Base-by-base conservation (phyloP, 2,888 invertebrate genomes). In the Drosophila falleni region DNA sequence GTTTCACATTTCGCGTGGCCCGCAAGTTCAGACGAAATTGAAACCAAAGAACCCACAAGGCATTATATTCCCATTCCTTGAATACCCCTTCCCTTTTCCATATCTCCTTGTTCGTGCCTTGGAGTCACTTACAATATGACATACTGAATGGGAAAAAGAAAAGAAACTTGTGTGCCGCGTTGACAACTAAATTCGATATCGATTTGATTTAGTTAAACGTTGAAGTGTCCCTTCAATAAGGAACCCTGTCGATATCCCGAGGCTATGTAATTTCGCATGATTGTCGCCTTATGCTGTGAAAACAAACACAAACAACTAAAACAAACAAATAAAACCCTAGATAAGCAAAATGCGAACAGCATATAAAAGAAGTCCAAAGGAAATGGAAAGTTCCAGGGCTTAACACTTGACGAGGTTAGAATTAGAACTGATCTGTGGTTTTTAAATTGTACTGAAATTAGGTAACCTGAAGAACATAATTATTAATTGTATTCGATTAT, bases 141-240 rank as follows among this genome's bases (percentile, higher is more conserved):
- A 87, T 80, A 74, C 76, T 70, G 77, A 74, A 13, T 35, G 35
- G 13, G 13, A 13, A 13, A 13, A 35, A n/a, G 13, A 37, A n/a
- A 19, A 71, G 78, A 77, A 79, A 79, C 73, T 85, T 85, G 49
- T 75, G 65, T 67, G 53, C 55, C 61, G 74, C 73, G 83, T 72
- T 86, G 85, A 86, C 85, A 89, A 87, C 87, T 86, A 84, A 87
- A 86, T 86, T 86, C 85, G 78, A 86, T 87, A 86, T 86, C 85
- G 85, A 89, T 86, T 86, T 86, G 89, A 86, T 89, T 87, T 87
- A 89, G 89, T 87, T 89, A 89, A 89, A 78, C 81, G 85, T 50
- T 64, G 67, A 81, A 84, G 79, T 71, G 71, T 70, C 69, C 64
- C 61, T 15, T 60, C 66, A 54, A 71, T 65, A 13, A 13, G 39